Evolutionary conservation across 2,113 vertebrate species (phyloP).

Genomic region (Scolopax mira): DNA sequence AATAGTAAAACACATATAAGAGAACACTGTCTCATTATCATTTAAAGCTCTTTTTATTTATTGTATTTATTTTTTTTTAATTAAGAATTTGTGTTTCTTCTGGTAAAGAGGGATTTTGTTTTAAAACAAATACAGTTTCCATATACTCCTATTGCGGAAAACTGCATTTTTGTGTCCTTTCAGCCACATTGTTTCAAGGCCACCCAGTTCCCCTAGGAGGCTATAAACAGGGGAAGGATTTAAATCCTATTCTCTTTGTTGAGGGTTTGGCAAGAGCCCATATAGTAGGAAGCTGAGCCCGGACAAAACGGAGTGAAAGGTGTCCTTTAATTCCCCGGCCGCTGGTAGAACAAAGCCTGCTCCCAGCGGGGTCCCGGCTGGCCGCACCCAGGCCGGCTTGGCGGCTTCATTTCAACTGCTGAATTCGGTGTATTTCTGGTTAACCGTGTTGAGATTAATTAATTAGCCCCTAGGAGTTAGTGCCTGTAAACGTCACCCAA

Average conservation of each 20-base stretch:
- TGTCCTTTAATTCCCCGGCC: conserved; percentile 72
- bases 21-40: background rate
- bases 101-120: conserved; percentile 41
- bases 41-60: conserved; percentile 4
- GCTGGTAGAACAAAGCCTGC: conserved; percentile 70
- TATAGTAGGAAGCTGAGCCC: conserved; percentile 69
- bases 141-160: conserved; percentile 12
- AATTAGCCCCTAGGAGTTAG: conserved; percentile 78
- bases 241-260: conserved; percentile 70
- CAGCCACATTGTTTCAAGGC: conserved; percentile 58
- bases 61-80: background rate
- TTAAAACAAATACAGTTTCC: conserved; percentile 59
- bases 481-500: conserved; percentile 74
- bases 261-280: conserved; percentile 62
- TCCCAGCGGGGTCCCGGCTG: conserved; percentile 45
- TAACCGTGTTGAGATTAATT: conserved; percentile 82
- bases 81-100: background rate
- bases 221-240: conserved; percentile 67
- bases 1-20: background rate
- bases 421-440: conserved; percentile 72
- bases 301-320: conserved; percentile 71
- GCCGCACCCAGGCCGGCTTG: conserved; percentile 61
- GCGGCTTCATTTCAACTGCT: conserved; percentile 64
- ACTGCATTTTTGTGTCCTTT: conserved; percentile 61
- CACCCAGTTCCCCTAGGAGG: conserved; percentile 51